Conservation (phyloP, 1,140 invertebrate species). For the Drosophila willistoni region DNA sequence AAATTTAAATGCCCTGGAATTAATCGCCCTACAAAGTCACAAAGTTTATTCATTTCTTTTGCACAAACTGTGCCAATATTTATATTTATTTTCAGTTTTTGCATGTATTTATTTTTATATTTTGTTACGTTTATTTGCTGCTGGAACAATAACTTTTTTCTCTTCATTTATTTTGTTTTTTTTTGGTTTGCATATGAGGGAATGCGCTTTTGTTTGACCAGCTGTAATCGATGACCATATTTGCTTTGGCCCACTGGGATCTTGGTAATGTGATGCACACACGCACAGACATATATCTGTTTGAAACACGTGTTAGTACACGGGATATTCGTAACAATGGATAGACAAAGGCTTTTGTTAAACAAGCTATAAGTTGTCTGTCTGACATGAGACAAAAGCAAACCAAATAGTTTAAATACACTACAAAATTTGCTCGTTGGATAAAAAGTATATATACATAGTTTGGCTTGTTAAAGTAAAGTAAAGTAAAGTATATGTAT, state of each 20-base stretch:
- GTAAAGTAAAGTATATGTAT: too few species aligned
- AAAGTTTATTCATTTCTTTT: conserved; percentile 33
- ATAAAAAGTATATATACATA: neutral
- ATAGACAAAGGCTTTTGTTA: conserved; percentile 8
- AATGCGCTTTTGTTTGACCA: conserved; percentile 19
- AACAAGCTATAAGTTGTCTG: conserved; percentile 1
- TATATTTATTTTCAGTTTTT: conserved; percentile 84
- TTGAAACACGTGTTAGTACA: conserved; percentile 13
- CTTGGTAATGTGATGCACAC: neutral
- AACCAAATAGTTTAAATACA: neutral
- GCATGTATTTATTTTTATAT: neutral
- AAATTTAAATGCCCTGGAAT: conserved; percentile 44
- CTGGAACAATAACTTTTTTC: neutral
- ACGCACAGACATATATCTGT: neutral
- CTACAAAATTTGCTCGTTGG: neutral
- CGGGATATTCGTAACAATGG: conserved; percentile 1
- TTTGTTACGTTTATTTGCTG: conserved; percentile 23
- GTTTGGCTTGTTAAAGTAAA: too few species aligned
- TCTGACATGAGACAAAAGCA: neutral
- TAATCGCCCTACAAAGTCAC: conserved; percentile 54
- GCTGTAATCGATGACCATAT: conserved; percentile 22
- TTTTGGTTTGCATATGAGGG: conserved; percentile 1
- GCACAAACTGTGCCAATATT: conserved; percentile 25
- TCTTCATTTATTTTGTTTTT: neutral
- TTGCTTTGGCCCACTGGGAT: neutral